These are phyloP conservation scores for Eublepharis macularius DNA, from an alignment of 2,113 vertebrate species.

Conservation along the genomic window DNA sequence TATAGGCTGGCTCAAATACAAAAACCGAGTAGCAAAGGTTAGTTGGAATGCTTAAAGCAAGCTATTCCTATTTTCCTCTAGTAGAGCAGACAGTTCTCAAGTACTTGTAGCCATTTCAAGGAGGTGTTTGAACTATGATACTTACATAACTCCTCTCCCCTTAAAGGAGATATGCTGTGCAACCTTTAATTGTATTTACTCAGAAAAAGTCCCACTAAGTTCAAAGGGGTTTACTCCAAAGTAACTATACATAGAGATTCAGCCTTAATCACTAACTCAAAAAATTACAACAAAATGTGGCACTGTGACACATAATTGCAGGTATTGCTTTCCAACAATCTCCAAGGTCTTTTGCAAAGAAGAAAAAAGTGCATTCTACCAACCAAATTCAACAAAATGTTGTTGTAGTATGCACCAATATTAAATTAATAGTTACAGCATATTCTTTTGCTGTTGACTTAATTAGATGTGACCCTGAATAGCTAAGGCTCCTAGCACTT, in stretches of 20 bases:
- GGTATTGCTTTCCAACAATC: constrained; percentile 38
- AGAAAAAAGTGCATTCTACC: constrained; percentile 38
- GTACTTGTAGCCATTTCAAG: constrained; percentile 17
- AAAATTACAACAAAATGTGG: constrained; percentile 32
- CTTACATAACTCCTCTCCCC: constrained; percentile 37
- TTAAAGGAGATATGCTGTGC: constrained; percentile 38
- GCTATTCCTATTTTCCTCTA: not conserved
- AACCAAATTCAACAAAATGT: constrained; percentile 47
- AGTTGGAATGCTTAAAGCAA: not conserved
- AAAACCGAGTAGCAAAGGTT: not conserved
- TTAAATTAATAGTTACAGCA: constrained; percentile 51
- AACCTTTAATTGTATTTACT: too few species aligned
- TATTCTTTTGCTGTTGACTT: constrained; percentile 45
- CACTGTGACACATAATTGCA: constrained; percentile 28
- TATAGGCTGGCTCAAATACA: too few species aligned
- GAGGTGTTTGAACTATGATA: constrained; percentile 9
- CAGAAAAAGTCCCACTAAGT: too few species aligned
- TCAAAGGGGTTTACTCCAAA: too few species aligned
- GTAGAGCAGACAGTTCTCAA: constrained; percentile 18
- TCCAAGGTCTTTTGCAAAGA: constrained; percentile 48
- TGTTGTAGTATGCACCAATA: constrained; percentile 52
- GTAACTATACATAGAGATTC: too few species aligned
- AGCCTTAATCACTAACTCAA: constrained; percentile 40
- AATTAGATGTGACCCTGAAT: constrained; percentile 40
- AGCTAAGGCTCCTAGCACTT: not conserved